Conservation (phyloP, 2,113 vertebrate species). For the Aramus guarauna region DNA sequence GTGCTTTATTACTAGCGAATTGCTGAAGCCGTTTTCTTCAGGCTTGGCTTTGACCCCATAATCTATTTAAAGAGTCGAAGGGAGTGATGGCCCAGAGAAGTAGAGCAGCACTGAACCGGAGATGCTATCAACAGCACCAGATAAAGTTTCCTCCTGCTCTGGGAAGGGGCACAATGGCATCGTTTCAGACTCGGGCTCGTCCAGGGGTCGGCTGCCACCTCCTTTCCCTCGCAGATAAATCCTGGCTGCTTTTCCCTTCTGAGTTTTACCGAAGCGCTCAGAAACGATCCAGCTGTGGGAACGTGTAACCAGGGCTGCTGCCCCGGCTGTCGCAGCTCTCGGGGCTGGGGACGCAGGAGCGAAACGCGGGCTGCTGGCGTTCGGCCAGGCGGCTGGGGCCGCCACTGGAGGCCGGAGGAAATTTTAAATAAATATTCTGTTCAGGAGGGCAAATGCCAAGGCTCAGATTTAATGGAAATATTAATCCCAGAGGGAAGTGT, state of each 20-base stretch:
- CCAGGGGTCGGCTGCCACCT: background rate
- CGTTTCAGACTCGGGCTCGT: background rate
- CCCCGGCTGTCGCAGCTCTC: background rate
- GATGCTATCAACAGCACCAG: background rate
- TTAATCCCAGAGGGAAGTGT: conserved; percentile 5
- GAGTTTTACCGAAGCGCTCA: accelerated
- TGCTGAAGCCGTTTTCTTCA: background rate
- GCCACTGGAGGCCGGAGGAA: background rate
- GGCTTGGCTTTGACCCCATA: background rate
- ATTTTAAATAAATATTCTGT: conserved; percentile 16
- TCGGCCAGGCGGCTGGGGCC: background rate
- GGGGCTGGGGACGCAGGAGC: background rate
- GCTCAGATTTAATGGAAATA: background rate
- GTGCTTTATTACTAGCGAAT: background rate
- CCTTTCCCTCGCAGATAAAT: background rate
- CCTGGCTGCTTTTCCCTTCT: background rate
- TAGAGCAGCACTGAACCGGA: background rate
- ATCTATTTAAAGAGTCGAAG: background rate
- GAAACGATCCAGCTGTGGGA: accelerated
- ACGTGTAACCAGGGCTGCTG: background rate
- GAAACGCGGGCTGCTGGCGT: background rate
- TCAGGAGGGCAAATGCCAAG: background rate
- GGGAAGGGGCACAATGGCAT: background rate
- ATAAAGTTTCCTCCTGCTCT: background rate
- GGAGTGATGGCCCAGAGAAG: background rate